Percentiles rank a stretch among this genome's conserved stretches.
These are phyloP conservation scores for Corynorhinus townsendii DNA, from an alignment of 2,113 vertebrate genomes.

Conservation along the genomic window DNA sequence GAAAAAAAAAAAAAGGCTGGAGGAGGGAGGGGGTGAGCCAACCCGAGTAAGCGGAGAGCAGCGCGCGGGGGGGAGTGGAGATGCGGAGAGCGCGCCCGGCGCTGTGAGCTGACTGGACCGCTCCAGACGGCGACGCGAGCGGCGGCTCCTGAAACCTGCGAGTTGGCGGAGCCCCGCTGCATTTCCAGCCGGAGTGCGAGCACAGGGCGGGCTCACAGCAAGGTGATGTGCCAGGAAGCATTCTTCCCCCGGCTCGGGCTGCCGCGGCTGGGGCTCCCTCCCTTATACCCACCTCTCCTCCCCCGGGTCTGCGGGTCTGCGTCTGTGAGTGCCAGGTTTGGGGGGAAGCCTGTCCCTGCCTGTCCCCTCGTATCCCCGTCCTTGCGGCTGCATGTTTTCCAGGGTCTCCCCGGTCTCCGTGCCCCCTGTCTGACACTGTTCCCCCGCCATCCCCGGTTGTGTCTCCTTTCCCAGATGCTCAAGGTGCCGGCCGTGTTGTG, in stretches of 20 bases:
- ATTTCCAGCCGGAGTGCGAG: conserved; percentile 57
- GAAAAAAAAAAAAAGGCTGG: not conserved
- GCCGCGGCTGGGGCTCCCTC: not conserved
- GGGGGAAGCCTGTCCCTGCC: not conserved
- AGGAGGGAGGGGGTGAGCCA: not conserved
- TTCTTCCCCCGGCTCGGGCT: not conserved
- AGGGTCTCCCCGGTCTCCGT: not conserved
- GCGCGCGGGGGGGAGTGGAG: not conserved
- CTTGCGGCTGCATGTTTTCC: not conserved
- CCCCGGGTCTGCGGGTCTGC: conserved; percentile 14
- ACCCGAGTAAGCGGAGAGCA: not conserved
- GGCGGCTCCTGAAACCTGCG: conserved; percentile 53
- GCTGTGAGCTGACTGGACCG: conserved; percentile 62
- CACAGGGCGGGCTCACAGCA: conserved; percentile 62
- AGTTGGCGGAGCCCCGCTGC: conserved; percentile 62
- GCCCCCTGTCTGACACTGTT: not conserved
- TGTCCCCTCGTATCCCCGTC: not conserved
- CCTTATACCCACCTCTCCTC: not conserved
- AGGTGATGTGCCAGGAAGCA: conserved; percentile 67
- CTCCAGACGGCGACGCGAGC: conserved; percentile 69
- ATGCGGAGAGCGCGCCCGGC: conserved; percentile 54
- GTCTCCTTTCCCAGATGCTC: conserved; percentile 90
- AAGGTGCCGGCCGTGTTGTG: conserved; percentile 85
- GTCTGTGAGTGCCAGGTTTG: not conserved
- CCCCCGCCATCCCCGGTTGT: conserved; percentile 30